Evolutionary conservation across 2,888 invertebrate genomes (phyloP).

Genomic region (Clunio marinus): DNA sequence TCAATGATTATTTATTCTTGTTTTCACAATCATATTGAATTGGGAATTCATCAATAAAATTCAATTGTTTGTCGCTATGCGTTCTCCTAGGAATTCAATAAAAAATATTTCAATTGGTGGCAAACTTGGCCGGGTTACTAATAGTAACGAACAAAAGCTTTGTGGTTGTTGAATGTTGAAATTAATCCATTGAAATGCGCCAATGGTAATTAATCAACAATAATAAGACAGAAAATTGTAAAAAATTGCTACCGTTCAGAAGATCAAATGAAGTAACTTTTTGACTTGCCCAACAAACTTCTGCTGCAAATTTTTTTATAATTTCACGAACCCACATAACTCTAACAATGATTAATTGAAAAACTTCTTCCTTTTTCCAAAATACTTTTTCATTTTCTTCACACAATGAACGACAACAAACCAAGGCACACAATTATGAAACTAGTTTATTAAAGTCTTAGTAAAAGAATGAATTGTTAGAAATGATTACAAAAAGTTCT

Average conservation of each 20-base stretch:
- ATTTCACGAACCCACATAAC: background rate
- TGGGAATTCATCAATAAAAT: background rate
- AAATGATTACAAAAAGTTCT: no score
- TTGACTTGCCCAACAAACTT: background rate
- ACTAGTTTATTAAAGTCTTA: constrained; percentile 23
- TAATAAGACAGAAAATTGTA: no score
- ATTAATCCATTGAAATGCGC: no score
- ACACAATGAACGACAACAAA: background rate
- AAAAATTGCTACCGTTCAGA: no score
- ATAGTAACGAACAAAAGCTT: no score
- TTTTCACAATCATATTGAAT: constrained; percentile 17
- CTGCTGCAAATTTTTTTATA: background rate
- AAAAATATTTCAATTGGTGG: no score
- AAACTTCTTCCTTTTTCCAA: constrained; percentile 18
- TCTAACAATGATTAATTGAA: constrained; percentile 37
- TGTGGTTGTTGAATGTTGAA: no score
- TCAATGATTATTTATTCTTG: no score
- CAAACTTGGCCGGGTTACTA: no score
- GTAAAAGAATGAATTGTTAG: background rate
- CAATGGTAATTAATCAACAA: no score
- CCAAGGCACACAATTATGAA: constrained; percentile 22
- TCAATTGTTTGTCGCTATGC: background rate
- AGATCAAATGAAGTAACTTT: no score
- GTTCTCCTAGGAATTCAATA: no score
- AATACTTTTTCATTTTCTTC: constrained; percentile 6